phyloP scores from a whole-genome alignment of 2,113 vertebrate genomes.

The Platycercus adscitus region DNA sequence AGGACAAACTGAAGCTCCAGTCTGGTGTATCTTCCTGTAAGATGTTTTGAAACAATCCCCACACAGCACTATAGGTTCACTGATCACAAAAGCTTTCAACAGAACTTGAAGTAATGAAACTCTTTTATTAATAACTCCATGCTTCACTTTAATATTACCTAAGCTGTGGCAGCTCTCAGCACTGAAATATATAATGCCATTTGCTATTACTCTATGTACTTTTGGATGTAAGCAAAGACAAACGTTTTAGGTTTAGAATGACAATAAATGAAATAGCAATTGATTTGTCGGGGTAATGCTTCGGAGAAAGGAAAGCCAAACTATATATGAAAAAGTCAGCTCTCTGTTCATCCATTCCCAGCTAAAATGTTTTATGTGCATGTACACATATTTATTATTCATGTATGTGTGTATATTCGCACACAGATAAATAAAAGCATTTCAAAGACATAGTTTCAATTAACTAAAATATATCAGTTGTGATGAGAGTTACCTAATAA shows the following conservation, averaged over 20 bases:
- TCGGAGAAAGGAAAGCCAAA: neutral
- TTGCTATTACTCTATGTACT: neutral
- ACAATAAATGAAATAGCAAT: neutral
- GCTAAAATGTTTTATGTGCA: neutral
- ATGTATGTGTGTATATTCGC: neutral
- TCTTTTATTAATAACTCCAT: neutral
- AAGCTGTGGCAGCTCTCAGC: neutral
- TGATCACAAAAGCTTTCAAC: neutral
- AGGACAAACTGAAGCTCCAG: neutral
- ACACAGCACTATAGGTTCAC: neutral
- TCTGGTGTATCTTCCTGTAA: neutral
- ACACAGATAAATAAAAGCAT: neutral
- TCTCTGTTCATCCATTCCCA: neutral
- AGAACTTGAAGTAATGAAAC: neutral
- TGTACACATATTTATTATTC: neutral
- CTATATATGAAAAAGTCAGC: rapidly evolving
- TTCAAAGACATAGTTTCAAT: neutral
- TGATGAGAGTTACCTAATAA: neutral
- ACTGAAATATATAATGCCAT: neutral
- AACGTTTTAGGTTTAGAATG: neutral
- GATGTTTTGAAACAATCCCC: neutral
- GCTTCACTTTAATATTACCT: neutral
- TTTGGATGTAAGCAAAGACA: neutral
- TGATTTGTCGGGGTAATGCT: neutral
- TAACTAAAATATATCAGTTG: neutral